Percentiles rank a stretch among this genome's conserved stretches.
phyloP scores from a whole-genome alignment of 1,140 invertebrate genomes.

The Danaus melanippus region DNA sequence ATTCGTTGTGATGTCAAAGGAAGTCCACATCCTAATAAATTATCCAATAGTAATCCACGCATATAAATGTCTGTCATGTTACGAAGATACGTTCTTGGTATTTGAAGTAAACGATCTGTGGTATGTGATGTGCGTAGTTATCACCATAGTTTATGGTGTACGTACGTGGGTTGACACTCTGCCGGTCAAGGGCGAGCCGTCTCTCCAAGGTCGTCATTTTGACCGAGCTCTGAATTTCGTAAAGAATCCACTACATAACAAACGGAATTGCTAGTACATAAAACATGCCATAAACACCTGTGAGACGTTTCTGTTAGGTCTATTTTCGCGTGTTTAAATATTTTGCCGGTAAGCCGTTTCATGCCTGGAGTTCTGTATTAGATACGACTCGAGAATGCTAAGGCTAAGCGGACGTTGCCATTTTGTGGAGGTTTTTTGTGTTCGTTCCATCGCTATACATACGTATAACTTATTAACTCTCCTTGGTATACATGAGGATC shows the following conservation, averaged over 20 bases:
- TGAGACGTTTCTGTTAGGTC: too few relatives aligned
- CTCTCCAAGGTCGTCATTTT: constrained; percentile 40
- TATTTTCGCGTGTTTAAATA: too few relatives aligned
- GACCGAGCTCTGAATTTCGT: constrained; percentile 38
- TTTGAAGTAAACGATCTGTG: constrained; percentile 15
- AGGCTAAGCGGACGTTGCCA: constrained; percentile 17
- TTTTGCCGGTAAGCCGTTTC: too few relatives aligned
- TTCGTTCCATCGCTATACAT: too few relatives aligned
- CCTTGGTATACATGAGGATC: too few relatives aligned
- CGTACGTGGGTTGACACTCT: constrained; percentile 39
- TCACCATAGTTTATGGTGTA: constrained; percentile 35
- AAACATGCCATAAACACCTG: too few relatives aligned
- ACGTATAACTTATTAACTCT: too few relatives aligned
- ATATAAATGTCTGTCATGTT: too few relatives aligned
- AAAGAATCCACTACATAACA: constrained; percentile 23
- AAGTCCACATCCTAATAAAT: constrained; percentile 21
- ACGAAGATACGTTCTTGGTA: not conserved
- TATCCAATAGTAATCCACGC: too few relatives aligned
- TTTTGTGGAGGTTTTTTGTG: constrained; percentile 13
- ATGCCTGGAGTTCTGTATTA: constrained; percentile 3
- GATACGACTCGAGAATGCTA: constrained; percentile 21
- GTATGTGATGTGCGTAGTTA: constrained; percentile 33
- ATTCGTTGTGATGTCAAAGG: constrained; percentile 6
- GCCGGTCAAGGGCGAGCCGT: constrained; percentile 44
- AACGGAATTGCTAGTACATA: not conserved